Conservation (phyloP, 2,888 invertebrate species). For the Zhuqinia jingwanae region DNA sequence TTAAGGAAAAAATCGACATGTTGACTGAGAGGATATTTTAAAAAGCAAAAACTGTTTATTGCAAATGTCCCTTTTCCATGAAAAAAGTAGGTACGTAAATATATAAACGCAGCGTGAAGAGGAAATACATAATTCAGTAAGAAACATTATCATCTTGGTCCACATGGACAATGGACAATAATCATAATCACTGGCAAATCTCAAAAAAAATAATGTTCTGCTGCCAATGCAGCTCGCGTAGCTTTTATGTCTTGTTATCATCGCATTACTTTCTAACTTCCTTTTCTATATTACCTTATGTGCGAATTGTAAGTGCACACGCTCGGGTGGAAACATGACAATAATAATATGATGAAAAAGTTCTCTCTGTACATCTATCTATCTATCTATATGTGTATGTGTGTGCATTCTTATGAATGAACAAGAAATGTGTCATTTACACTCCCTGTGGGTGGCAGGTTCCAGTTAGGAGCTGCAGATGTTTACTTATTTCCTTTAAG, state of each 20-base stretch:
- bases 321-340: background rate
- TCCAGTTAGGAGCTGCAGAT: constrained; percentile 58
- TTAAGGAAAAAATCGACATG: too few species aligned
- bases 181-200: constrained; percentile 7
- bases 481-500: constrained; percentile 54
- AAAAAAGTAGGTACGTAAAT: too few species aligned
- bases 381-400: too few species aligned
- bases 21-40: too few species aligned
- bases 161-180: too few species aligned
- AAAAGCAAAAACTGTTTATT: background rate
- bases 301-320: too few species aligned
- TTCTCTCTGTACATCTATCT: too few species aligned
- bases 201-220: background rate
- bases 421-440: constrained; percentile 54
- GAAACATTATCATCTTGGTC: background rate
- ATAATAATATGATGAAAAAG: background rate
- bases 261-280: background rate
- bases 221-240: background rate
- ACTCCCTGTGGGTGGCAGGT: constrained; percentile 57
- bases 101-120: background rate
- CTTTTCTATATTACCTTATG: background rate
- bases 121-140: constrained; percentile 51
- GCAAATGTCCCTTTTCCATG: background rate
- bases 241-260: background rate
- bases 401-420: constrained; percentile 27